Evolutionary conservation across 2,888 invertebrate species (phyloP).

Genomic region (Drosophila flavopinicola): DNA sequence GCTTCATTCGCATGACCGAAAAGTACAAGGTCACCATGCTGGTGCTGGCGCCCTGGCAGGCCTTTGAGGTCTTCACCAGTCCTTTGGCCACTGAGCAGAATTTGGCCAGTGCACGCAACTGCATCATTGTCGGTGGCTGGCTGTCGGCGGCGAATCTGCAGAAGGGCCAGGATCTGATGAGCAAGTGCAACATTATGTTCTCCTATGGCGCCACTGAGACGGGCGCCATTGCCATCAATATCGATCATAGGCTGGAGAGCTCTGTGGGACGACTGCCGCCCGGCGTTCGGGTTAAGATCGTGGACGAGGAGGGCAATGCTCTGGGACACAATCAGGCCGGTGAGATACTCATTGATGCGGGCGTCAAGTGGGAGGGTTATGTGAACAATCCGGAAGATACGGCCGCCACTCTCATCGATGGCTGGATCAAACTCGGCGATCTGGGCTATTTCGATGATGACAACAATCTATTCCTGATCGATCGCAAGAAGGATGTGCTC

Average conservation of each 20-base stretch:
- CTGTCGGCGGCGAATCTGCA: conserved; percentile 35
- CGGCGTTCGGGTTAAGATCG: conserved; percentile 61
- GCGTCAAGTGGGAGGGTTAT: conserved; percentile 75
- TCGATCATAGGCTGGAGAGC: conserved; percentile 36
- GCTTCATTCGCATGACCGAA: conserved; percentile 51
- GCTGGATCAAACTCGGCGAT: conserved; percentile 81
- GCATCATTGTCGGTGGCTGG: conserved; percentile 55
- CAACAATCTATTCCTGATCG: conserved; percentile 71
- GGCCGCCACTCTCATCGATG: conserved; percentile 52
- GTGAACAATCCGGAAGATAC: conserved; percentile 65
- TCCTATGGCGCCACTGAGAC: conserved; percentile 66
- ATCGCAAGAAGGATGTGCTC: conserved; percentile 80
- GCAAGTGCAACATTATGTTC: conserved; percentile 36
- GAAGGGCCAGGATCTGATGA: conserved; percentile 35
- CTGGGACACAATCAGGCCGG: conserved; percentile 68
- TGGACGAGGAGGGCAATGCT: conserved; percentile 62
- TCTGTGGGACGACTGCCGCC: conserved; percentile 67
- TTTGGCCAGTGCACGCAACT: conserved; percentile 24
- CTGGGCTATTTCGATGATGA: conserved; percentile 80
- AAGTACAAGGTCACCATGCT: conserved; percentile 60
- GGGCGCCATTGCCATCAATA: conserved; percentile 44
- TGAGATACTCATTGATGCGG: conserved; percentile 65
- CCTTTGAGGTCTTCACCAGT: conserved; percentile 47
- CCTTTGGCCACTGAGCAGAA: conserved; percentile 37
- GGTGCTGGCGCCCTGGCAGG: conserved; percentile 63